Conservation (phyloP, 2,888 invertebrate species). For the Eupithecia inturbata region DNA sequence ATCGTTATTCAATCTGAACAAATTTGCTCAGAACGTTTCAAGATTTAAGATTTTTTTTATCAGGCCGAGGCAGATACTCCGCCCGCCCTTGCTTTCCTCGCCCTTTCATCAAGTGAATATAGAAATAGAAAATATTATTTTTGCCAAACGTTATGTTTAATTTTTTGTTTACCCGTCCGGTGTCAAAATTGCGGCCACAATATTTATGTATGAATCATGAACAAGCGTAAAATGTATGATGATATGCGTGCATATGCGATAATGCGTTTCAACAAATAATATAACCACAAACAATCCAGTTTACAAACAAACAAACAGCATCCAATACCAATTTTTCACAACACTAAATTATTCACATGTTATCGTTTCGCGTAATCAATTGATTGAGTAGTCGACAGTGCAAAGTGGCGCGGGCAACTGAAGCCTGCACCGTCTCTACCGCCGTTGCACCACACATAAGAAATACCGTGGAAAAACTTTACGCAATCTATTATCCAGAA, state of each 20-base stretch:
- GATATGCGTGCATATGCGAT: background rate
- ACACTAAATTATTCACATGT: conserved; percentile 31
- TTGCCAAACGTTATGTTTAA: background rate
- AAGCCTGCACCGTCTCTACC: conserved; percentile 52
- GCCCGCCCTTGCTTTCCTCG: background rate
- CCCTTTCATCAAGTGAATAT: background rate
- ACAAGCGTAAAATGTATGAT: background rate
- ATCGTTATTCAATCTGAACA: background rate
- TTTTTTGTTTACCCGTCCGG: background rate
- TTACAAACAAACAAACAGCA: conserved; percentile 52
- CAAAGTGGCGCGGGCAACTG: conserved; percentile 75
- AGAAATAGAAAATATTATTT: no score
- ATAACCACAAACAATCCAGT: conserved; percentile 16
- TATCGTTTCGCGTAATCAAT: conserved; percentile 32
- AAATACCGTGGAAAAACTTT: conserved; percentile 79
- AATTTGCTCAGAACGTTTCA: background rate
- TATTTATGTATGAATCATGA: background rate
- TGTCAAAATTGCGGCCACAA: background rate
- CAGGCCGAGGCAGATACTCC: background rate
- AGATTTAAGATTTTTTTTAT: background rate
- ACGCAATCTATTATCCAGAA: conserved; percentile 77
- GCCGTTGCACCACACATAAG: conserved; percentile 78
- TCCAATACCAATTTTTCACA: conserved; percentile 43
- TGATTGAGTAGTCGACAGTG: conserved; percentile 54
- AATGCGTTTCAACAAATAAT: background rate